Conservation (phyloP, 2,797 vertebrate species). For the Novumbra hubbsi region DNA sequence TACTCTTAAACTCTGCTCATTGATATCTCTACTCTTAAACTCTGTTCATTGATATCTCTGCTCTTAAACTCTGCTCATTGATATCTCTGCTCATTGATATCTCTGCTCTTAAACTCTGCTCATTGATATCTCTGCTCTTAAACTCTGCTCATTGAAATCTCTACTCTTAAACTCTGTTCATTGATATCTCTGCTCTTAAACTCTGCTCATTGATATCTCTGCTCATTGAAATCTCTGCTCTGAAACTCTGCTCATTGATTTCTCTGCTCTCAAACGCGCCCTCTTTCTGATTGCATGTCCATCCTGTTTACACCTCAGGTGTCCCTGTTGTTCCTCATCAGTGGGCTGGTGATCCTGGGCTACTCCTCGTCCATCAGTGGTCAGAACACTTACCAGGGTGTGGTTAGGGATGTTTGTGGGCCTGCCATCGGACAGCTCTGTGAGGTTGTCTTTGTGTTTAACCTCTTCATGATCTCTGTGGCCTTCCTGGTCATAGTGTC, state of each 20-base stretch:
- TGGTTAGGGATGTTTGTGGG: slow-evolving; percentile 86
- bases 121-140: too few species aligned
- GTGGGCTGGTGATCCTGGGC: slow-evolving; percentile 87
- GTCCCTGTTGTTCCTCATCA: slow-evolving; percentile 89
- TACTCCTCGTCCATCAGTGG: slow-evolving; percentile 83
- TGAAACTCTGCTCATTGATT: neutral
- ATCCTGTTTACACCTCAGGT: neutral
- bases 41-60: too few species aligned
- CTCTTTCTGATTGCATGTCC: neutral
- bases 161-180: too few species aligned
- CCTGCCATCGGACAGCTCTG: slow-evolving; percentile 82
- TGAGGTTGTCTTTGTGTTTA: slow-evolving; percentile 88
- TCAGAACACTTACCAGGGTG: slow-evolving; percentile 90
- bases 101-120: too few species aligned
- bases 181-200: too few species aligned
- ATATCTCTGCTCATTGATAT: too few species aligned
- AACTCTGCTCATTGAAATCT: too few species aligned
- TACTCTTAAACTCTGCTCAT: too few species aligned
- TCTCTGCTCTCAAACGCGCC: neutral
- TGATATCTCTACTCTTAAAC: too few species aligned
- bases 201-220: too few species aligned
- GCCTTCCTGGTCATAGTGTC: slow-evolving; percentile 93
- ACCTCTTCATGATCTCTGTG: slow-evolving; percentile 96
- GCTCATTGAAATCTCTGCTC: neutral
- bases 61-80: too few species aligned